These are phyloP conservation scores for Teleiodes luculella DNA, from an alignment of 2,888 invertebrate species.

Conservation along the genomic window DNA sequence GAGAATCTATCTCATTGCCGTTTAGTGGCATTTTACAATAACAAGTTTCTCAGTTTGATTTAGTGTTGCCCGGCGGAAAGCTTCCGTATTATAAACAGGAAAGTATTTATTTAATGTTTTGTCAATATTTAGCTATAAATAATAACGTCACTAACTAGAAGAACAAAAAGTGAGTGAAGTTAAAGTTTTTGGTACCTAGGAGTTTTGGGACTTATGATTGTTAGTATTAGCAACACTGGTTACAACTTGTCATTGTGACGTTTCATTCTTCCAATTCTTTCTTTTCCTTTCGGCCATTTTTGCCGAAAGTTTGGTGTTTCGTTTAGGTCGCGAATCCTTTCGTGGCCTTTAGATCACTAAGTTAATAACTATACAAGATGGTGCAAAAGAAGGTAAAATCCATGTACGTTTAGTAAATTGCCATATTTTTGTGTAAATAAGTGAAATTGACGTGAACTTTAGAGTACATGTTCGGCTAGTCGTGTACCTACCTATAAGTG, in stretches of 20 bases:
- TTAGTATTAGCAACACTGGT: no score
- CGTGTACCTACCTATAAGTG: slow-evolving; percentile 29
- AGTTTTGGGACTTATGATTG: no score
- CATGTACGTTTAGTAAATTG: slow-evolving; percentile 65
- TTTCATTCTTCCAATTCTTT: slow-evolving; percentile 29
- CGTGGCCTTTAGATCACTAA: slow-evolving; percentile 72
- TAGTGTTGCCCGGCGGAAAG: no score
- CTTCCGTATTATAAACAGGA: no score
- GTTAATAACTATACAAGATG: slow-evolving; percentile 69
- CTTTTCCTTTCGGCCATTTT: slow-evolving; percentile 76
- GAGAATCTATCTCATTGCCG: no score
- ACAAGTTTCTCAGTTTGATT: no score
- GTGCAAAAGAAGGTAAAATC: slow-evolving; percentile 79
- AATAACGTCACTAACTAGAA: no score
- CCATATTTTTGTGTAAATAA: slow-evolving; percentile 50
- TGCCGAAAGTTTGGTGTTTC: slow-evolving; percentile 71
- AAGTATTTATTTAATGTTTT: no score
- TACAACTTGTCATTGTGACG: slow-evolving; percentile 10
- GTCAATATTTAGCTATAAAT: no score
- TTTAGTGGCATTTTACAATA: no score
- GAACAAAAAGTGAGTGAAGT: no score
- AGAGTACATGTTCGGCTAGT: slow-evolving; percentile 39
- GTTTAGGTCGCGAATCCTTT: slow-evolving; percentile 71
- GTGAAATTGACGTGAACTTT: slow-evolving; percentile 40
- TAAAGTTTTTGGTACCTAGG: no score